phyloP scores from a whole-genome alignment of 2,888 invertebrate genomes.

The Calephelis perditalis region DNA sequence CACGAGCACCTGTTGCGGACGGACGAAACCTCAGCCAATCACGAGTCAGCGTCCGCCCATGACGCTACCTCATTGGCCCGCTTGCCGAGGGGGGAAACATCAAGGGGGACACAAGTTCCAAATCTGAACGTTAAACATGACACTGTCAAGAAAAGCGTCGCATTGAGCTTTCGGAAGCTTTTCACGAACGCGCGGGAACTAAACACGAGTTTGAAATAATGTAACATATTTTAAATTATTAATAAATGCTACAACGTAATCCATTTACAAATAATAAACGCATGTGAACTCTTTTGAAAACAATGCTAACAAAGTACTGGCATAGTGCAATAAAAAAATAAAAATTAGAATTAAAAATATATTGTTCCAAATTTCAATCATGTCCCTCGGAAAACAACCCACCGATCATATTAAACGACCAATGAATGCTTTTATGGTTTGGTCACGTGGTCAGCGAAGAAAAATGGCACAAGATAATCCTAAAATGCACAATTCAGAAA shows the following conservation, averaged over 20 bases:
- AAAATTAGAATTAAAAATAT: slow-evolving; percentile 10
- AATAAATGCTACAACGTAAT: slow-evolving; percentile 10
- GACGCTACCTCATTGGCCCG: slow-evolving; percentile 57
- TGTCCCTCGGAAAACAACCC: slow-evolving; percentile 66
- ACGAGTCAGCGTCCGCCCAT: slow-evolving; percentile 65
- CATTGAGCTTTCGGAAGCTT: slow-evolving; percentile 75
- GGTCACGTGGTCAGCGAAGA: slow-evolving; percentile 91
- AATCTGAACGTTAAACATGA: slow-evolving; percentile 60
- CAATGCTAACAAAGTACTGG: slow-evolving; percentile 13
- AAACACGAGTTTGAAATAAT: slow-evolving; percentile 24
- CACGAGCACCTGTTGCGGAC: slow-evolving; percentile 78
- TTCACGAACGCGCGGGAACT: slow-evolving; percentile 58
- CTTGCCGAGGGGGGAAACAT: slow-evolving; percentile 39
- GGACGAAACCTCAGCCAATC: slow-evolving; percentile 60
- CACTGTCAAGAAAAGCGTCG: slow-evolving; percentile 72
- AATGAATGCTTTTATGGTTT: slow-evolving; percentile 97
- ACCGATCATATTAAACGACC: slow-evolving; percentile 93
- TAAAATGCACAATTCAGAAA: slow-evolving; percentile 96
- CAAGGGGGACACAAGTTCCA: slow-evolving; percentile 44
- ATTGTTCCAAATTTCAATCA: slow-evolving; percentile 30
- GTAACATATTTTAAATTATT: slow-evolving; percentile 16
- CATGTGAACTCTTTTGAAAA: slow-evolving; percentile 4
- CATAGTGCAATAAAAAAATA: slow-evolving; percentile 14
- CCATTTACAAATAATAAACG: background rate
- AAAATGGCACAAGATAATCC: slow-evolving; percentile 97